phyloP scores from a whole-genome alignment of 2,888 invertebrate species.

The Lucinisca nassula region DNA sequence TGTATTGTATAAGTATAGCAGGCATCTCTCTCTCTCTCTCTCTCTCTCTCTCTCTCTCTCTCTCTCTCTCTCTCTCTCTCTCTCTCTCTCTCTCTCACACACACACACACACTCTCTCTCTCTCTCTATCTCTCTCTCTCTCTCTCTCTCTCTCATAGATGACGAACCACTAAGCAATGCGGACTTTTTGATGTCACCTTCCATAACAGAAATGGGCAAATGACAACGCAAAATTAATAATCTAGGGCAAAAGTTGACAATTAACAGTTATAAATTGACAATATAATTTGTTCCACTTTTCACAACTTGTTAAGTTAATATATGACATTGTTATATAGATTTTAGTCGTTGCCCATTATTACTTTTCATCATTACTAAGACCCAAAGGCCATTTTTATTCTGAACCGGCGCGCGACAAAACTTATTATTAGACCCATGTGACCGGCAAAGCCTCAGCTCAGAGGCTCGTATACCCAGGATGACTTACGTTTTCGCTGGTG shows the following conservation, averaged over 20 bases:
- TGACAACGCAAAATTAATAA: constrained; percentile 1
- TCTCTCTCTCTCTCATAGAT: neutral
- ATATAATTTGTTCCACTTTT: neutral
- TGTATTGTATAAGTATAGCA: too few species aligned
- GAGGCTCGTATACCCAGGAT: too few species aligned
- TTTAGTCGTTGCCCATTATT: neutral
- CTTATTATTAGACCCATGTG: too few species aligned
- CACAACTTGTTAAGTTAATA: neutral
- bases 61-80: too few species aligned
- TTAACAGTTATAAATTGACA: neutral
- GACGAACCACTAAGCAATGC: neutral
- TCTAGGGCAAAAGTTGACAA: neutral
- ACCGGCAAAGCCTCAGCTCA: too few species aligned
- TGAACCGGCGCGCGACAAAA: too few species aligned
- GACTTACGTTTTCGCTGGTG: too few species aligned
- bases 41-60: too few species aligned
- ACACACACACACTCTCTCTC: too few species aligned
- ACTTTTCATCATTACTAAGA: neutral
- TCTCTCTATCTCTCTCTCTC: too few species aligned
- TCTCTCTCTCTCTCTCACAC: too few species aligned
- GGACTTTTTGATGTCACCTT: neutral
- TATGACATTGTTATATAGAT: neutral
- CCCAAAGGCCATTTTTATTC: neutral
- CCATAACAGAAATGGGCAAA: neutral
- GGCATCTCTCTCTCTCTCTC: too few species aligned